Percentiles rank a stretch among this genome's conserved stretches.
These are phyloP conservation scores for Vireo griseus DNA, from an alignment of 2,797 vertebrate genomes.

Conservation along the genomic window DNA sequence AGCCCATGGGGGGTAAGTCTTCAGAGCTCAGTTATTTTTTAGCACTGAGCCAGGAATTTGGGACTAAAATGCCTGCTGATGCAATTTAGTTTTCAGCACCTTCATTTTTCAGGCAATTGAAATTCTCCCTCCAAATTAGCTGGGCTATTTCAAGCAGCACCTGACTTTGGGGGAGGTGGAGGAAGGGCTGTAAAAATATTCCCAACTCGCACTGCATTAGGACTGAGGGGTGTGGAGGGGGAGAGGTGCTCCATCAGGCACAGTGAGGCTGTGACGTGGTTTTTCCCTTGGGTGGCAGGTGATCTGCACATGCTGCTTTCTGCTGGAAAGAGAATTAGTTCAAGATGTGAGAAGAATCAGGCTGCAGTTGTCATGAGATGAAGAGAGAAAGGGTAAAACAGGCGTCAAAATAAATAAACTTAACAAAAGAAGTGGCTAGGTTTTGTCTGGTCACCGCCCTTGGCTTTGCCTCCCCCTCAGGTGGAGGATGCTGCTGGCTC, in stretches of 20 bases:
- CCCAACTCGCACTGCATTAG: not conserved
- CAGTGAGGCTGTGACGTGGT: not conserved
- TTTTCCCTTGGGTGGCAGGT: not conserved
- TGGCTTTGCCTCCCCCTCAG: not conserved
- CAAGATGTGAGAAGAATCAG: not conserved
- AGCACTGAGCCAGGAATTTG: not conserved
- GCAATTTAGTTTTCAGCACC: not conserved
- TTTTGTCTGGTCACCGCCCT: not conserved
- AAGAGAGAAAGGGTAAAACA: not conserved
- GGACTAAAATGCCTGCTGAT: not conserved
- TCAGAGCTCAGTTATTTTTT: not conserved
- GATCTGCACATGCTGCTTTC: not conserved
- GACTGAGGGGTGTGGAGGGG: not conserved
- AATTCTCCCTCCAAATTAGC: not conserved
- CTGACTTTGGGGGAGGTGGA: conserved; percentile 12
- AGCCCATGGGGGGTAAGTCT: not conserved
- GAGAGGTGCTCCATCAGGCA: not conserved
- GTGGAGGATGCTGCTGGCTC: not conserved
- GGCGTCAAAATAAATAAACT: not conserved
- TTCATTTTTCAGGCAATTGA: conserved; percentile 5
- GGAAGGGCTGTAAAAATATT: conserved; percentile 8
- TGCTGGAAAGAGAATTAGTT: not conserved
- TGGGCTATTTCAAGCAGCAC: not conserved
- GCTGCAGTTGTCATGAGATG: not conserved
- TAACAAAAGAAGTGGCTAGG: not conserved